Percentiles rank a stretch among this genome's conserved stretches.
phyloP scores from a whole-genome alignment of 2,113 vertebrate species.

The Proteles cristata region DNA sequence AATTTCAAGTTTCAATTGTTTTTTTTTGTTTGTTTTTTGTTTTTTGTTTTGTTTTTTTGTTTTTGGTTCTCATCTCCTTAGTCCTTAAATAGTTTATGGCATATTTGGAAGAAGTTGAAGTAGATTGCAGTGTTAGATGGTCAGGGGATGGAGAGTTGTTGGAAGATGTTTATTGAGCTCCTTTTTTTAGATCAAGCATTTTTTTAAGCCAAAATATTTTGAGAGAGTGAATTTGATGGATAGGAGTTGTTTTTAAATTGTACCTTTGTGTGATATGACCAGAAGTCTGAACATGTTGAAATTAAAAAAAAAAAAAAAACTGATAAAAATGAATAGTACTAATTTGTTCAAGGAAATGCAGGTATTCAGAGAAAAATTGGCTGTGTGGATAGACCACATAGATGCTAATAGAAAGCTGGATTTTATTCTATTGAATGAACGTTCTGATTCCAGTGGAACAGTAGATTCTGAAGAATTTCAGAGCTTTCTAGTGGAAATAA shows the following conservation, averaged over 20 bases:
- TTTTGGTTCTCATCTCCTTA: not conserved
- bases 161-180: not conserved
- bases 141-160: not conserved
- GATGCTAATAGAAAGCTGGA: not conserved
- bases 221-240: not conserved
- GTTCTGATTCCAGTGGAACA: not conserved
- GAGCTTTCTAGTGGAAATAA: constrained; percentile 36
- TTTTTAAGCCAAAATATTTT: not conserved
- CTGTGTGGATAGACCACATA: not conserved
- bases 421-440: not conserved
- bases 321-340: not conserved
- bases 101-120: not conserved
- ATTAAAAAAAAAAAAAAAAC: not conserved
- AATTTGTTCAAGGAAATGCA: not conserved
- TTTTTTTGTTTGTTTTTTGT: not conserved
- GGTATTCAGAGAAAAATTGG: not conserved
- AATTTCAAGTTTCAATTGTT: not conserved
- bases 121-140: not conserved
- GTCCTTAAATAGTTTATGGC: not conserved
- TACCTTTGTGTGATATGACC: not conserved
- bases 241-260: not conserved
- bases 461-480: constrained; percentile 3
- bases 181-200: not conserved
- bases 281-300: not conserved
- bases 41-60: not conserved